Evolutionary conservation across 2,113 vertebrate species (phyloP), one percentile per base, ranked within the genome.

Genomic region (Atherinomorus stipes): DNA sequence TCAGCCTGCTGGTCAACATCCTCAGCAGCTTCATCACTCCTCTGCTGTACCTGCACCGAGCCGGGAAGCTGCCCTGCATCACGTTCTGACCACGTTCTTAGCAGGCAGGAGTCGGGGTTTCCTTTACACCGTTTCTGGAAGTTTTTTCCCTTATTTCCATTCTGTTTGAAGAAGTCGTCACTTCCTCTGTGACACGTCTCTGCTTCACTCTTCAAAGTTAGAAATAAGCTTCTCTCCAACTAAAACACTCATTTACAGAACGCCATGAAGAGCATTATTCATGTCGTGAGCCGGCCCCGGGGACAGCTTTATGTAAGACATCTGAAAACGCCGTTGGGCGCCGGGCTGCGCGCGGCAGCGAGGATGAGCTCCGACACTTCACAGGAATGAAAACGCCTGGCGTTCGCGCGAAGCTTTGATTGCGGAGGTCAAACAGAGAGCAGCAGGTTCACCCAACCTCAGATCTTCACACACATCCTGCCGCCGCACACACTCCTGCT

Each of bases 371-470:
- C 34, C 7, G 65, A 83, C 74, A 84, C 85, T 87, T 85, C 79
- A 88, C 76, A 83, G 80, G 73, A 51, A 78, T 12, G 49, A 62
- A 77, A 77, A 69, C 15, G 26, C 51, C 25, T 49, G 4, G 28
- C 47, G 16, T 26, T 62, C 70, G 61, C 21, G 31, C 12, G 60
- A 54, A 0, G 71, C 80, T 90, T 87, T 90, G 84, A 90, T 87
- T 77, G 71, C 25, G 0, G 72, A 74, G 88, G 88, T 90, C 88
- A 87, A 68, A 80, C 59, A 1, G 2, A 73, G 88, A 85, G 84
- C 86, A 85, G 76, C 79, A 40, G 81, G 84, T 88, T 85, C 76
- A 82, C 15, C 21, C 81, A 42, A 42, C 11, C 38, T 42, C 38
- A 42, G 38, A 42, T 42, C 38, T 42, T 11, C 64, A 40, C 28